These are phyloP conservation scores for Pseudomyrmex cubaensis DNA, from an alignment of 1,140 invertebrate species.

Conservation along the genomic window DNA sequence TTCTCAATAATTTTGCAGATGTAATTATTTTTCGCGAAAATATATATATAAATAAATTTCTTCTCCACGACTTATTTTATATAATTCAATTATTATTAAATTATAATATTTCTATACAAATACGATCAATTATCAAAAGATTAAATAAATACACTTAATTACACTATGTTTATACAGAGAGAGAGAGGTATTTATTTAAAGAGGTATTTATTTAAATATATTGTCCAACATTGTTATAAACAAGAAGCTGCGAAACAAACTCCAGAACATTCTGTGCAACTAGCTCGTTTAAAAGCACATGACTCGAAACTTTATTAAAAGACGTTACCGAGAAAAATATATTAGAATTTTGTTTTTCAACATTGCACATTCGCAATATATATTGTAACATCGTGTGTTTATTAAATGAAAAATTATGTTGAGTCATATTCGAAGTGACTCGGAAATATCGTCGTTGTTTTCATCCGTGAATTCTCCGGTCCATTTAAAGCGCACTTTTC, in stretches of 20 bases:
- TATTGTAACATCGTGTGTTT: not conserved
- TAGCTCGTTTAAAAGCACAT: slow-evolving; percentile 18
- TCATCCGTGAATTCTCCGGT: not conserved
- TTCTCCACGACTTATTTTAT: too few species aligned
- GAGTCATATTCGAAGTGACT: not conserved
- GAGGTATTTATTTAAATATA: not conserved
- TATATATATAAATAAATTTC: not conserved
- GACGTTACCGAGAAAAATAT: slow-evolving; percentile 16
- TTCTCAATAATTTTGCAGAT: not conserved
- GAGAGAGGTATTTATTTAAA: too few species aligned
- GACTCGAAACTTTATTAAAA: slow-evolving; percentile 24
- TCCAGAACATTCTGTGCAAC: not conserved
- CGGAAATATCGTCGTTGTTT: slow-evolving; percentile 8
- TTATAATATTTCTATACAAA: too few species aligned
- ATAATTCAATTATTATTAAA: too few species aligned
- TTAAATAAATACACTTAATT: slow-evolving; percentile 6
- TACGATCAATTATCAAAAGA: too few species aligned
- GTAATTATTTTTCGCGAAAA: not conserved
- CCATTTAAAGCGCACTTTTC: not conserved
- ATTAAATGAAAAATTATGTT: too few species aligned
- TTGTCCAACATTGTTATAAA: not conserved
- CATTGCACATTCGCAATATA: not conserved
- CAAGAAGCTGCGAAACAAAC: not conserved
- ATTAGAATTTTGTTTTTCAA: not conserved
- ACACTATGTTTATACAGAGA: too few species aligned